These are phyloP conservation scores for Scaptomyza cyrtandrae DNA, from an alignment of 2,888 invertebrate species.

Conservation along the genomic window DNA sequence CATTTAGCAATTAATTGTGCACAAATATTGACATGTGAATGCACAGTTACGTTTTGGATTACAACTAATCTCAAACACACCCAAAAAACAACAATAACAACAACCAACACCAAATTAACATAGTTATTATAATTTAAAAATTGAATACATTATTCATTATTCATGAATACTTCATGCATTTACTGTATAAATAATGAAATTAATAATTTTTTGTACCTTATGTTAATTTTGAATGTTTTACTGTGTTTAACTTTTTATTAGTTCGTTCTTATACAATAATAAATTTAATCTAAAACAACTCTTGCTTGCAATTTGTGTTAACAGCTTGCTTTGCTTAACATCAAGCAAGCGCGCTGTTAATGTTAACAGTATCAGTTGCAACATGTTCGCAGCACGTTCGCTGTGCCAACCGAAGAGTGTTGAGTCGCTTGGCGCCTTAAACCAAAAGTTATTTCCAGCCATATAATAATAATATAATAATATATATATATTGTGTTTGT, in stretches of 20 bases:
- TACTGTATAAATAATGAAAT: background rate
- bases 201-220: no score
- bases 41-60: background rate
- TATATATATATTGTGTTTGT: conserved; percentile 7
- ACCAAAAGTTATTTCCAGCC: background rate
- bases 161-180: background rate
- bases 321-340: background rate
- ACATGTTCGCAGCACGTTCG: conserved; percentile 49
- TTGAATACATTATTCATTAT: background rate
- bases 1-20: background rate
- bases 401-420: conserved; percentile 19
- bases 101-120: background rate
- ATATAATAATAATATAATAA: background rate
- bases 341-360: conserved; percentile 34
- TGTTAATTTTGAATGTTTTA: background rate
- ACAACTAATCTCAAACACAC: background rate
- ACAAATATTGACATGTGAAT: background rate
- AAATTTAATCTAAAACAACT: no score
- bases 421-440: background rate
- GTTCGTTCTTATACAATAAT: no score
- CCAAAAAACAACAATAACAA: background rate
- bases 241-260: background rate
- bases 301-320: no score
- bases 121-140: background rate
- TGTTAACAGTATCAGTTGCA: conserved; percentile 35